Base-by-base conservation (phyloP, 1,140 invertebrate species). In the Mylabris phalerata region DNA sequence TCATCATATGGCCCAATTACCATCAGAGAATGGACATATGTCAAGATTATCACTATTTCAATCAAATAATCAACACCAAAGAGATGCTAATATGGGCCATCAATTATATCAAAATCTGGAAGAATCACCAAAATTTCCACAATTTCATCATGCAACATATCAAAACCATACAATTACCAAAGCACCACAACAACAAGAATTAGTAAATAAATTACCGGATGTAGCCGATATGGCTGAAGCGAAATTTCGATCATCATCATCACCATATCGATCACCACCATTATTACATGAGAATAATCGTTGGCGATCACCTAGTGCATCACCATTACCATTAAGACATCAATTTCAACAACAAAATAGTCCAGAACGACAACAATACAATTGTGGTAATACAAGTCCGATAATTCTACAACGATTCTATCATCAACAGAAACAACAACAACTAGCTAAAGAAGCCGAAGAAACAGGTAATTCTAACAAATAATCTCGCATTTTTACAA, bases 371-470 rank as follows among this genome's bases (percentile, higher is more conserved):
- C 58, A 58, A 44, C 65, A 64, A 55, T 69, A 63, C 46, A 63
- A 66, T 43, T 75, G 75, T 41, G 80, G 80, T 24, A 82, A 81
- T 69, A 83, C 80, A n/a, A 83, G 81, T 73, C 82, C 82, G 5
- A 80, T 83, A 67, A 78, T 83, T 10, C 70, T 83, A 50, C 82
- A 84, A 67, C 71, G 82, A 65, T 83, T 82, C 69, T 80, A 80
- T 67, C 81, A 84, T 68, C 82, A 84, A 65, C 82, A 80, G 62
- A 80, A 81, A 54, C 81, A 83, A 68, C 72, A 79, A 59, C 73
- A 74, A 55, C 40, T 73, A 52, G 59, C 65, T 5, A 71, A 69
- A 52, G 72, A 73, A 59, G 71, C 67, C 9, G 72, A 73, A 57
- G 71, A 73, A 60, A 61, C 66, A 38, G 67, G 63, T 57, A 64